These are phyloP conservation scores for Apostichopus californicus DNA, from an alignment of 35 echinoderm and acorn worm genomes.

Conservation along the genomic window DNA sequence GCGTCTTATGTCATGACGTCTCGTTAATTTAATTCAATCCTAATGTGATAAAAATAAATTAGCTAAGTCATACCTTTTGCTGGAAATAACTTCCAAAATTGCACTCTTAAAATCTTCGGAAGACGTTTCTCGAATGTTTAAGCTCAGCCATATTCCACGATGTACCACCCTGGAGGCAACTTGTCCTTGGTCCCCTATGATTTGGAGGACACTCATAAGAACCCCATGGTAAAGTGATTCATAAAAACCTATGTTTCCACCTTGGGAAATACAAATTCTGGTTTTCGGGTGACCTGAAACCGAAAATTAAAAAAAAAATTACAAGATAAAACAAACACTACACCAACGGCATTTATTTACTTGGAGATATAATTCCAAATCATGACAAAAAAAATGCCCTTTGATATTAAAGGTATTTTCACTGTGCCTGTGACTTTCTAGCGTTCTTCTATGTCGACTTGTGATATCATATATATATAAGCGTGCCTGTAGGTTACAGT, in stretches of 20 bases:
- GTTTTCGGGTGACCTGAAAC: constrained; percentile 36
- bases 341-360: too few species aligned
- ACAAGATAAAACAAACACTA: too few species aligned
- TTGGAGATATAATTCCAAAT: too few species aligned
- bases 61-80: background rate
- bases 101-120: background rate
- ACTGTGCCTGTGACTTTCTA: too few species aligned
- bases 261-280: constrained; percentile 15
- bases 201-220: background rate
- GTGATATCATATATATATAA: too few species aligned
- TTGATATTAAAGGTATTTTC: too few species aligned
- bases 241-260: constrained; percentile 46
- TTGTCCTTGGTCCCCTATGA: constrained; percentile 4
- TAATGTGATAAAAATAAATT: background rate
- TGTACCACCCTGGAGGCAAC: constrained; percentile 3
- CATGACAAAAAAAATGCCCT: too few species aligned
- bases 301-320: too few species aligned
- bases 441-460: too few species aligned
- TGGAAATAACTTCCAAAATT: background rate
- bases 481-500: too few species aligned
- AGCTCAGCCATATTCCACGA: background rate
- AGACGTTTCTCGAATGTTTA: background rate
- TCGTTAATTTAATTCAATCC: background rate
- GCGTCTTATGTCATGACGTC: too few species aligned
- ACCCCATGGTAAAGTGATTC: constrained; percentile 34